Evolutionary conservation across 2,888 invertebrate genomes (phyloP).

Genomic region (Cacoxenus indagator): DNA sequence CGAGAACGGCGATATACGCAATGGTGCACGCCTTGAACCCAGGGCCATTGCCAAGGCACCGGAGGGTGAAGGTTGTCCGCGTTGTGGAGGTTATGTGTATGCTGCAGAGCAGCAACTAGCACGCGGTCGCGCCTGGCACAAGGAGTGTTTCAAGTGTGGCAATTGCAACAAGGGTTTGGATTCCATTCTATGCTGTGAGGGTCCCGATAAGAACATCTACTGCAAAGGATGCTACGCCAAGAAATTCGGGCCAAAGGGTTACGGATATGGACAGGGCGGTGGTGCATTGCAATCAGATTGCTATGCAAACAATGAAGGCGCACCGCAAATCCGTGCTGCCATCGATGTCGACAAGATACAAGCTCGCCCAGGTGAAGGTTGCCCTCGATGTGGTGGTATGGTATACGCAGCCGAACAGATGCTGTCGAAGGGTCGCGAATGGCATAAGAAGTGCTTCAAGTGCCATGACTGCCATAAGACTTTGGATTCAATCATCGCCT

Average conservation of each 20-base stretch:
- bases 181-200: constrained; percentile 93
- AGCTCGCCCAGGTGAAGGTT: constrained; percentile 88
- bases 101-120: constrained; percentile 94
- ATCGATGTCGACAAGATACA: constrained; percentile 85
- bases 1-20: constrained; percentile 70
- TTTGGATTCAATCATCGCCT: constrained; percentile 94
- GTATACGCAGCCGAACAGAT: constrained; percentile 96
- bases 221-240: constrained; percentile 98
- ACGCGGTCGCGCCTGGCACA: constrained; percentile 78
- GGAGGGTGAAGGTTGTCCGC: constrained; percentile 90
- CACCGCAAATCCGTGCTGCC: constrained; percentile 74
- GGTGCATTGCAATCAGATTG: constrained; percentile 93
- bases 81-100: constrained; percentile 95
- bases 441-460: constrained; percentile 95
- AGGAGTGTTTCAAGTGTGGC: constrained; percentile 93
- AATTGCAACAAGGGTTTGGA: constrained; percentile 89
- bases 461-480: constrained; percentile 94
- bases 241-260: constrained; percentile 97
- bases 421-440: constrained; percentile 89
- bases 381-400: constrained; percentile 90
- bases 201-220: constrained; percentile 95
- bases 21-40: constrained; percentile 78
- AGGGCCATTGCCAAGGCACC: constrained; percentile 85
- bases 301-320: constrained; percentile 78
- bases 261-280: constrained; percentile 97